phyloP scores from a whole-genome alignment of 2,888 invertebrate genomes.

The Calliphora vomitoria region DNA sequence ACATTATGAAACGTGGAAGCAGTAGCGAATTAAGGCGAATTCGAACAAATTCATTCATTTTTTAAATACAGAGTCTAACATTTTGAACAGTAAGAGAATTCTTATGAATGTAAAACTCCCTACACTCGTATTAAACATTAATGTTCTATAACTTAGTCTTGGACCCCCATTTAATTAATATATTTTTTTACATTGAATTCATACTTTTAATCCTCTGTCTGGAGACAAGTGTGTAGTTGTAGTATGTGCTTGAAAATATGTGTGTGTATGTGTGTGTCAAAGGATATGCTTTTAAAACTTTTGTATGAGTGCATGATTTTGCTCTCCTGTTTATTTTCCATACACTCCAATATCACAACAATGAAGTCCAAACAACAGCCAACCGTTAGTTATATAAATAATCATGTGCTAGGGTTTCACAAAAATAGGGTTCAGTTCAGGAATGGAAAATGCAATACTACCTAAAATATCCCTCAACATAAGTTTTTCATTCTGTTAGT shows the following conservation, averaged over 20 bases:
- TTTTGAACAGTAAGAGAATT: too few relatives aligned
- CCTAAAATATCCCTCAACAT: too few relatives aligned
- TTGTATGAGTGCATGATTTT: background rate
- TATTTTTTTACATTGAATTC: background rate
- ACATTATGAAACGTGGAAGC: too few relatives aligned
- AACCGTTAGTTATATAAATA: slow-evolving; percentile 51
- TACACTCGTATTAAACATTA: too few relatives aligned
- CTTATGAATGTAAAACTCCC: too few relatives aligned
- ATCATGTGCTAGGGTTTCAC: slow-evolving; percentile 55
- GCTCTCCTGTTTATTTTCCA: slow-evolving; percentile 21
- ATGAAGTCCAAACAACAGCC: slow-evolving; percentile 22
- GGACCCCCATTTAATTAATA: too few relatives aligned
- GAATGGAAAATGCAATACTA: too few relatives aligned
- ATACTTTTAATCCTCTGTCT: background rate
- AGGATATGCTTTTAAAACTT: background rate
- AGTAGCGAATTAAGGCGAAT: too few relatives aligned
- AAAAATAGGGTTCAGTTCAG: slow-evolving; percentile 53
- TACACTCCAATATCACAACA: background rate
- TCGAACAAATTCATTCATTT: too few relatives aligned
- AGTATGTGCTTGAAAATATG: background rate
- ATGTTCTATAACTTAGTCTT: too few relatives aligned
- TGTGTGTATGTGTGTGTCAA: background rate
- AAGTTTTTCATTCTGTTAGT: too few relatives aligned
- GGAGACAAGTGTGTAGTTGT: background rate
- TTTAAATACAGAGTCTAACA: too few relatives aligned